Evolutionary conservation across 2,888 invertebrate species (phyloP), one percentile per base, ranked within the genome.

Genomic region (Loripinus fragilis): DNA sequence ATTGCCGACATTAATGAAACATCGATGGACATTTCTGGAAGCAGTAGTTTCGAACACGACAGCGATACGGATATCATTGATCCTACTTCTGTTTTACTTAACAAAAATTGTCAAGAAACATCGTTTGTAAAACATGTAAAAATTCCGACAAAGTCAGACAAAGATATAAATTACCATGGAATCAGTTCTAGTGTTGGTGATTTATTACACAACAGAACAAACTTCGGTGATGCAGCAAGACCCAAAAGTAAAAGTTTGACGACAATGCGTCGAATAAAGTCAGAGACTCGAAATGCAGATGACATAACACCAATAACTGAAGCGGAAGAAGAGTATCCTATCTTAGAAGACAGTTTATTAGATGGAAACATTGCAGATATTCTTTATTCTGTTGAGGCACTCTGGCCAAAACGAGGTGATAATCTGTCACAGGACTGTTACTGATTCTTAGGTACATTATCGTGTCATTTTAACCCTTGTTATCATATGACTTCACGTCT

Each of bases 331-430:
- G 76, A 74, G 2, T 71, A 72, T 7, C 83, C 75, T 33, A 85
- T 90, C 15, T 77, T 90, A 33, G 86, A 89, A 52, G 88, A 89
- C 69, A 77, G 85, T 38, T 78, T 90, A 12, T 76, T 90, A 17
- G 89, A 90, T 74, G 85, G 88, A 55, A 89, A 89, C 80, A 83
- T 90, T 30, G 85, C 85, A 8, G 89, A 90, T 71, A 90, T 90
- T 55, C 73, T 89, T 41, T 87, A 87, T 64, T 87, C 89, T 10
- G 88, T 89, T 2, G 90, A 89, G 73, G 88, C 89, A 7, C 64
- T 90, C n/a, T 90, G 88, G 87, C 87, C 88, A 0, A 88, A 85
- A 48, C 38, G 67, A 12, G 12, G 20, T 30, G 60, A 33, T 2
- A 60, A 60, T 2, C 5, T 8, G 17, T 12, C 10, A 1, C 12